Base-by-base conservation (phyloP, 2,888 invertebrate genomes). In the Eupelmus urozonus region DNA sequence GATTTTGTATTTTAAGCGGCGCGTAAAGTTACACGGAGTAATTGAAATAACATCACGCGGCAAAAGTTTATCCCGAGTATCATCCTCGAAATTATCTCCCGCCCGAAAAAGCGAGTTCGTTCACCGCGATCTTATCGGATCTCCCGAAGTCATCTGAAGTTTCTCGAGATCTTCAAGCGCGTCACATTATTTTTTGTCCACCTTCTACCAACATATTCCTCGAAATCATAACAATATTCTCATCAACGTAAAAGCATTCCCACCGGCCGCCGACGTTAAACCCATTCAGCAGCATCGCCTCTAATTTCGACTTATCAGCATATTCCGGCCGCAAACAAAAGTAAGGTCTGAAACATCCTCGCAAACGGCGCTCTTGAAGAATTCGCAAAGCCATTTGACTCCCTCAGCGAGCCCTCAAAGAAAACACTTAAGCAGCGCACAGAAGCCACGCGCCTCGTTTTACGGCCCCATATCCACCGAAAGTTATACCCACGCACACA, bases 351-450 rank as follows among this genome's bases (percentile, higher is more conserved):
- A 34, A 34, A 34, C 34, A 34, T 5, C 34, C 9, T 34, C 3
- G 9, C 34, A 34, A 34, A 20, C 49, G 18, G 2, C 34, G 27
- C 55, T 23, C 16, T 45, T 65, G 34, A 63, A 73, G 63, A 73
- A 65, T 65, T 16, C 27, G 42, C 55, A 57, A 57, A 51, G n/a
- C n/a, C n/a, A n/a, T n/a, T n/a, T n/a, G 42, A 25, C 34, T 40
- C 53, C 40, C 34, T 49, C 34, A 5, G 18, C 60, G 4, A 13
- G 49, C 59, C 49, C 49, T 72, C 25, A 63, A 63, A 42, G 63
- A 27, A 73, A 73, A 73, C 63, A 72, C 63, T 27, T 27, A 11
- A 45, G 25, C 20, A 20, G 29, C 57, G 45, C 34, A 27, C n/a
- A n/a, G n/a, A n/a, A n/a, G n/a, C n/a, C n/a, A n/a, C n/a, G n/a